These are phyloP conservation scores for Monoplex corrugatus DNA, from an alignment of 2,888 invertebrate species.

Conservation along the genomic window DNA sequence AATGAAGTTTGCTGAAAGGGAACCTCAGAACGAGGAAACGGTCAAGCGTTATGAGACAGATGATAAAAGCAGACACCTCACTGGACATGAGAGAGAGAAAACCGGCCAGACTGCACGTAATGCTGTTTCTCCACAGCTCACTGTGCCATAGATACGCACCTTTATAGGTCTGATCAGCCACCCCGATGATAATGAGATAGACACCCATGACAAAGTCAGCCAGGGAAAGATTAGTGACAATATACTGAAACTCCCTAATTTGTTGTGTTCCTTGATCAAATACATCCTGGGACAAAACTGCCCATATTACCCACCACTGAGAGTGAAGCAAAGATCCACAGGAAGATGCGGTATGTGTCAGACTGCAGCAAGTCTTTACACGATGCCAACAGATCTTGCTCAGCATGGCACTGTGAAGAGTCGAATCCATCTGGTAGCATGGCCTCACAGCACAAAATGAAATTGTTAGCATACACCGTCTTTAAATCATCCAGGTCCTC, in stretches of 20 bases:
- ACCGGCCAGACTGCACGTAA: conserved; percentile 44
- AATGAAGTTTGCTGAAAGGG: conserved; percentile 43
- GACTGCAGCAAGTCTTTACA: conserved; percentile 50
- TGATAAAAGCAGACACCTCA: conserved; percentile 46
- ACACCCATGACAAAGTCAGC: conserved; percentile 53
- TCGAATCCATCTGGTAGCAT: conserved; percentile 41
- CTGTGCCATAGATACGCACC: conserved; percentile 39
- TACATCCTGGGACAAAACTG: conserved; percentile 44
- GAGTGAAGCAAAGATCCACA: conserved; percentile 43
- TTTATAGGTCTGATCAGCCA: conserved; percentile 46
- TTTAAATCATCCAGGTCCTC: neutral
- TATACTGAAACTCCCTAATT: conserved; percentile 43
- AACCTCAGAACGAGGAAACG: conserved; percentile 49
- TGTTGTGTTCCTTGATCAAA: conserved; percentile 27
- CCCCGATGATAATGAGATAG: conserved; percentile 50
- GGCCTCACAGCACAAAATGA: conserved; percentile 46
- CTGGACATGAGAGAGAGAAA: conserved; percentile 47
- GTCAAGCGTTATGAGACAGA: conserved; percentile 50
- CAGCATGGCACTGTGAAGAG: conserved; percentile 33
- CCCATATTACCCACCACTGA: conserved; percentile 48
- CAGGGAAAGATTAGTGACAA: conserved; percentile 48
- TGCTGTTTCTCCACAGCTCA: conserved; percentile 45
- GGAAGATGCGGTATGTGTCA: conserved; percentile 26
- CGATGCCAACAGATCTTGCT: conserved; percentile 45
- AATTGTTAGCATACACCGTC: conserved; percentile 42